Evolutionary conservation across 2,797 vertebrate species (phyloP), one percentile per base, ranked within the genome.

Genomic region (Hippoglossus hippoglossus): DNA sequence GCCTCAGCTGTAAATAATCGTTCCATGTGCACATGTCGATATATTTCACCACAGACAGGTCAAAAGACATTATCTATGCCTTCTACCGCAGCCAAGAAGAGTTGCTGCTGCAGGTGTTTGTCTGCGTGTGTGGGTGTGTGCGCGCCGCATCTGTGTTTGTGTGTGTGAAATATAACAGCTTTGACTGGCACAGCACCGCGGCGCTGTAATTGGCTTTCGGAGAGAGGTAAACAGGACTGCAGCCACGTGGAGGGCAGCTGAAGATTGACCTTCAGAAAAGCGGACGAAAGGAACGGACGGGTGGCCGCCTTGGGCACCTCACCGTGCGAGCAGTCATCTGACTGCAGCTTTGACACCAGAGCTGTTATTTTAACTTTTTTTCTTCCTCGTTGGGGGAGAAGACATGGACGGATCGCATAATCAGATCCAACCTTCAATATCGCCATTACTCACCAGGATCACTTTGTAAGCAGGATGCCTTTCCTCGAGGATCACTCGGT

Each of bases 221-320:
- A 92, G 92, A 74, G 94, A 94, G 89, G 88, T 89, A 94, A 95
- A 94, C 77, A 91, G 74, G 86, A 82, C 91, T 36, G 53, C 71
- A 82, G 90, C 87, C 75, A 85, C 74, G 85, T 80, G 85, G 83
- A 84, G 90, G 81, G 77, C 84, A 81, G 82, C 81, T 84, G 80
- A 80, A 81, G 91, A 85, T 79, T 95, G 95, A 95, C 94, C 95
- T 95, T 94, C 91, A 85, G 82, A 88, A 72, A 67, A 69, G 76
- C 13, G 46, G 76, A 55, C 15, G 51, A 68, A 85, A 71, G 78
- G 70, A 81, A 16, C 2, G 55, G 72, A 77, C 52, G 46, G 63
- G 87, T 76, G 22, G 84, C 74, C 82, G 93, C 94, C 91, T 80
- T 61, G 83, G 92, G 94, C 92, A 25, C 71, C 53, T 52, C 34